Conservation (phyloP, 1,140 invertebrate genomes). For the Hycleus phaleratus region DNA sequence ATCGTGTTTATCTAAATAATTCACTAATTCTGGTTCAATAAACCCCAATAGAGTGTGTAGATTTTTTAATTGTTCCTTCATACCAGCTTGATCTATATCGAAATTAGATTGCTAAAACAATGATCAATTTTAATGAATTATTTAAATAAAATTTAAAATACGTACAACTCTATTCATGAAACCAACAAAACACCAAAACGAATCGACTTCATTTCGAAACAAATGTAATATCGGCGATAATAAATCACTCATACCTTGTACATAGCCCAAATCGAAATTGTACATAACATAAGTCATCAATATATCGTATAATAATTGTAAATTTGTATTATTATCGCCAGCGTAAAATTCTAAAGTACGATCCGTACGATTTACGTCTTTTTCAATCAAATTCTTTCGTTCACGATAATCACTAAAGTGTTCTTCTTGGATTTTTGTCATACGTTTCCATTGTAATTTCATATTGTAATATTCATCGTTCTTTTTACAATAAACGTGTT, state of each 20-base stretch:
- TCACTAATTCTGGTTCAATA: slow-evolving; percentile 74
- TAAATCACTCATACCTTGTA: slow-evolving; percentile 96
- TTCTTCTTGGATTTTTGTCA: slow-evolving; percentile 77
- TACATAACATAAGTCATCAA: slow-evolving; percentile 99
- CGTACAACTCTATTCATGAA: slow-evolving; percentile 92
- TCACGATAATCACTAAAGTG: slow-evolving; percentile 86
- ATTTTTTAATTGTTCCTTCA: slow-evolving; percentile 87
- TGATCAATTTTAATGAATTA: no score
- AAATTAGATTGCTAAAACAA: slow-evolving; percentile 79
- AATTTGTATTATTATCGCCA: slow-evolving; percentile 85
- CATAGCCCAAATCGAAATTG: slow-evolving; percentile 96
- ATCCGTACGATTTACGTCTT: slow-evolving; percentile 96
- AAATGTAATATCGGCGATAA: slow-evolving; percentile 87
- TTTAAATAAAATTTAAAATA: slow-evolving; percentile 18
- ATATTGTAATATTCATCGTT: slow-evolving; percentile 87
- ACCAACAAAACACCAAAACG: slow-evolving; percentile 99
- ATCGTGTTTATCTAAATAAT: slow-evolving; percentile 83
- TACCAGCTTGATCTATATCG: slow-evolving; percentile 94
- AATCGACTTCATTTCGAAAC: slow-evolving; percentile 87
- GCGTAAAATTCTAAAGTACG: slow-evolving; percentile 84
- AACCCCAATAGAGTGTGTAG: slow-evolving; percentile 74
- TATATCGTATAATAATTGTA: slow-evolving; percentile 80
- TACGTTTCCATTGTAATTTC: slow-evolving; percentile 94
- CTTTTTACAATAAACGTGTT: slow-evolving; percentile 60
- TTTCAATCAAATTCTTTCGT: slow-evolving; percentile 91